Evolutionary conservation across 2,888 invertebrate genomes (phyloP), one percentile per base, ranked within the genome.

Genomic region (Nomada fucata): DNA sequence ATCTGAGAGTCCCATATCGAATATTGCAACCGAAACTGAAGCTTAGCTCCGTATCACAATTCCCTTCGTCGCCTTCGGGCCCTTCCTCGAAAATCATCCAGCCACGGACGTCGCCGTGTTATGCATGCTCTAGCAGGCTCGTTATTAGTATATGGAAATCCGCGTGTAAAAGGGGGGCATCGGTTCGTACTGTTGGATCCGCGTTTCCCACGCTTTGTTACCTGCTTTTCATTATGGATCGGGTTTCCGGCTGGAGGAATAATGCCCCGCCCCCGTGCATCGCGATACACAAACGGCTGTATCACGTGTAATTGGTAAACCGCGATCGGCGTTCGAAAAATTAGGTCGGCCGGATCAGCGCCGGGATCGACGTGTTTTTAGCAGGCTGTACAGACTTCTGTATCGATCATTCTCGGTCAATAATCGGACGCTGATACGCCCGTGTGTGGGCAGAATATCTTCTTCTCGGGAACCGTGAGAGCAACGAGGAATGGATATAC

Each of bases 91-190:
- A 18, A 72, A 68, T 68, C 64, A 72, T 57, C 75, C 60, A 71
- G 60, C 83, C 76, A 50, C 47, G 68, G 79, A 67, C 52, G 53
- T 53, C 61, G 53, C 52, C 57, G 55, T 59, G 72, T 76, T 81
- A 69, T 76, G 74, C 83, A 77, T 74, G 71, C 71, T 53, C 55
- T 74, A 65, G 23, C 61, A 36, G 55, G n/a, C 64, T 61, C 69
- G 76, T 81, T 83, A 81, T 83, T 70, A 73, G 65, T 73, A 69
- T 73, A 82, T 73, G 82, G 79, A 79, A 79, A 79, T 79, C 55
- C 50, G 20, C 55, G 61, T 26, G 67, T 64, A 80, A 82, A 82
- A 79, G 63, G 71, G 75, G 82, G 79, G 26, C 82, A 82, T 75
- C 67, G 81, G 60, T 74, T 68, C 55, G 69, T 59, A 60, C 15